Evolutionary conservation across 1,140 invertebrate genomes (phyloP).

Genomic region (Harpegnathos saltator): DNA sequence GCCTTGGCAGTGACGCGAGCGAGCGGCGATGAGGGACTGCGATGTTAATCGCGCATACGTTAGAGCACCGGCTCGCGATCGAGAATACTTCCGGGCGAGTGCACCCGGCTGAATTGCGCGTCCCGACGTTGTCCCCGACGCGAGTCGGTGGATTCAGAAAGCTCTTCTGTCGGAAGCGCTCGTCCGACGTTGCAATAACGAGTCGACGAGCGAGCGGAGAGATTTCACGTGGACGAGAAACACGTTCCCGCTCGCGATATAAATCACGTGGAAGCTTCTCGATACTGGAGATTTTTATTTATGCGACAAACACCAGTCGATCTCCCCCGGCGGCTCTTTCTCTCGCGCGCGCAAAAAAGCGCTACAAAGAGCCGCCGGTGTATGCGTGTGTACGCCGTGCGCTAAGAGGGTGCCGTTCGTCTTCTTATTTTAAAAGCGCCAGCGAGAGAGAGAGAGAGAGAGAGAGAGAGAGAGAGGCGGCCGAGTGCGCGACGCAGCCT

Average conservation of each 20-base stretch:
- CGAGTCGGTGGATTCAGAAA: no score
- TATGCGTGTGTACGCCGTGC: background rate
- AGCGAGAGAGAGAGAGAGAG: slow-evolving; percentile 2
- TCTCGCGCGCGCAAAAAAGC: background rate
- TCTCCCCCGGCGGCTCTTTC: background rate
- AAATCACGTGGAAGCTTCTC: no score
- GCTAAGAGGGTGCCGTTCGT: slow-evolving; percentile 10
- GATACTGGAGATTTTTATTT: background rate
- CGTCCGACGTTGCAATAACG: no score
- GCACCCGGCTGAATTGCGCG: background rate
- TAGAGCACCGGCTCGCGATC: background rate
- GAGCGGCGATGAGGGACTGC: slow-evolving; percentile 16
- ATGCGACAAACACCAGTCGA: background rate
- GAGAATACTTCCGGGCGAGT: background rate
- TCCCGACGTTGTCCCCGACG: no score
- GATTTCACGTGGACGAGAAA: no score
- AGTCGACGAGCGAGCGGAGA: no score
- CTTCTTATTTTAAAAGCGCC: slow-evolving; percentile 47
- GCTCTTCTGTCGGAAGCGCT: no score
- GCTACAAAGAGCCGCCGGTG: slow-evolving; percentile 1
- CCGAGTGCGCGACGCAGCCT: slow-evolving; percentile 53
- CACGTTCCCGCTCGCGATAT: no score
- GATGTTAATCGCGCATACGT: slow-evolving; percentile 21
- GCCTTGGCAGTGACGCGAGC: slow-evolving; percentile 62
- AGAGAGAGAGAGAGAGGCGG: slow-evolving; percentile 14